These are phyloP conservation scores for Crambe crambe DNA, from an alignment of 37 sponge, comb jelly and placozoan genomes.

Conservation along the genomic window DNA sequence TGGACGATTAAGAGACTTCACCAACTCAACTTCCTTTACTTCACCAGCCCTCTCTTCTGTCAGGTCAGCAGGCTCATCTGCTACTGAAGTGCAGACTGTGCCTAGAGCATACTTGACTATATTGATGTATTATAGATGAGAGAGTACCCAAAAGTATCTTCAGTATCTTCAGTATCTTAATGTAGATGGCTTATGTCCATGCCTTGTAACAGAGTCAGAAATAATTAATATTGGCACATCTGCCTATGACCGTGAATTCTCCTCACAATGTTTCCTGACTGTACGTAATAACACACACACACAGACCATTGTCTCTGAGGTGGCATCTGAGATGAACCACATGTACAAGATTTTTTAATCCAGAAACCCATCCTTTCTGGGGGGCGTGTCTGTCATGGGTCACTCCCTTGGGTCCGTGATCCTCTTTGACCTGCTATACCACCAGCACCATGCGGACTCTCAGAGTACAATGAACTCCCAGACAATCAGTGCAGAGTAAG, in stretches of 20 bases:
- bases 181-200: no score
- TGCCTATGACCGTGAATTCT: no score
- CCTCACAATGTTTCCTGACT: no score
- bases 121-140: no score
- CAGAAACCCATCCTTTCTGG: constrained; percentile 84
- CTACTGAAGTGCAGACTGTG: no score
- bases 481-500: background rate
- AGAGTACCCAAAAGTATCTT: no score
- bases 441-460: constrained; percentile 54
- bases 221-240: no score
- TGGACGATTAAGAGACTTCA: constrained; percentile 86
- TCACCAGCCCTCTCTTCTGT: constrained; percentile 94
- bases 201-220: no score
- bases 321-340: constrained; percentile 90
- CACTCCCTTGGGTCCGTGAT: constrained; percentile 96
- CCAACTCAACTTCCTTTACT: constrained; percentile 87
- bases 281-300: no score
- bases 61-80: constrained; percentile 42
- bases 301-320: constrained; percentile 86
- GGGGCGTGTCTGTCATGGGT: constrained; percentile 92
- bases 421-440: constrained; percentile 83
- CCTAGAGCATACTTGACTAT: no score
- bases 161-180: no score
- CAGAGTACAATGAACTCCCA: background rate
- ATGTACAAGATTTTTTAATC: constrained; percentile 71